Evolutionary conservation across 2,888 invertebrate species (phyloP).

Genomic region (Zelleria hepariella): DNA sequence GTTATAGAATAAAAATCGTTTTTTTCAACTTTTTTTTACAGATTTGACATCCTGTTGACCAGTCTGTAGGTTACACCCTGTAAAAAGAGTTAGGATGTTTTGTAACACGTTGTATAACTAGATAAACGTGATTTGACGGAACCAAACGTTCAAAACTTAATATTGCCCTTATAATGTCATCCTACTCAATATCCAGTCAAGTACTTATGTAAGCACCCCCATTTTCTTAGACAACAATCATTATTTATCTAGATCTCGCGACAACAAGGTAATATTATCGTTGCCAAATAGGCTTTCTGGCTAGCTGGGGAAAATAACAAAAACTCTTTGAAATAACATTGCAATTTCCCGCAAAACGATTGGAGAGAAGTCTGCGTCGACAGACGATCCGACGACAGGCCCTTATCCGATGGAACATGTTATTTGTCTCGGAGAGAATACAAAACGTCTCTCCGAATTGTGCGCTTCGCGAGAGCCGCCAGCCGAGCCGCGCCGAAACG

Average conservation of each 20-base stretch:
- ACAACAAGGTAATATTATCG: background rate
- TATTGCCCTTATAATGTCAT: too few species aligned
- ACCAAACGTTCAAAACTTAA: too few species aligned
- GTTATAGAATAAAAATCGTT: too few species aligned
- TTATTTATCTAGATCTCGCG: background rate
- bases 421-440: constrained; percentile 56
- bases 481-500: background rate
- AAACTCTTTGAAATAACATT: constrained; percentile 31
- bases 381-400: constrained; percentile 59
- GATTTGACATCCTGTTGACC: too few species aligned
- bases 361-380: constrained; percentile 30
- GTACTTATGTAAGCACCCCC: background rate
- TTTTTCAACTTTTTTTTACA: too few species aligned
- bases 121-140: too few species aligned
- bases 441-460: constrained; percentile 46
- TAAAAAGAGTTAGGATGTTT: too few species aligned
- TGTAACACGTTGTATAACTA: too few species aligned
- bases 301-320: constrained; percentile 35
- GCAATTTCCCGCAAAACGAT: constrained; percentile 49
- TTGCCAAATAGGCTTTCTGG: constrained; percentile 13
- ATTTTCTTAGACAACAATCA: background rate
- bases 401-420: constrained; percentile 63
- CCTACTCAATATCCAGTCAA: background rate
- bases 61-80: too few species aligned
- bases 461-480: background rate